These are phyloP conservation scores for Diacarnus erythraeanus DNA, from an alignment of 37 sponge, comb jelly and placozoan species.

Conservation along the genomic window DNA sequence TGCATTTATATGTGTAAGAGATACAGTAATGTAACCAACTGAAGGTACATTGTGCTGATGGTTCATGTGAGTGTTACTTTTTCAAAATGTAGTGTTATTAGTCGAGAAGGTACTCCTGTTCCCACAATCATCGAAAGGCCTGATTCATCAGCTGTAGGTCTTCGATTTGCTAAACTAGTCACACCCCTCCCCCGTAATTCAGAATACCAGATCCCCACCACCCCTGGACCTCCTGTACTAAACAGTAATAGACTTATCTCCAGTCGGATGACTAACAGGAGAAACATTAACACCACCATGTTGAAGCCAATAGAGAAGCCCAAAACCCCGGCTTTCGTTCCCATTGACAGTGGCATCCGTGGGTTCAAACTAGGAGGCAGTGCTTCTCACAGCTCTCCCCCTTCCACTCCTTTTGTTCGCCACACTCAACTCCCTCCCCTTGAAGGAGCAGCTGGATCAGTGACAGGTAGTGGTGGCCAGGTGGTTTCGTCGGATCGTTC, in stretches of 20 bases:
- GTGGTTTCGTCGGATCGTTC: not conserved
- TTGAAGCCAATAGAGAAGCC: constrained; percentile 64
- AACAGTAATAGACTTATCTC: constrained; percentile 27
- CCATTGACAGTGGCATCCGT: constrained; percentile 33
- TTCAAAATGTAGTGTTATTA: not conserved
- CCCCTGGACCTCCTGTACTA: not conserved
- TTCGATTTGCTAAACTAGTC: not conserved
- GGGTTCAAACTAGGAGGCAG: constrained; percentile 14
- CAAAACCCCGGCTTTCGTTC: constrained; percentile 51
- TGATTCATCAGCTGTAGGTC: constrained; percentile 21
- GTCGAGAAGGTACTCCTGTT: constrained; percentile 21
- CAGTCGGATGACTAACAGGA: constrained; percentile 19
- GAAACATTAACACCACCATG: constrained; percentile 11
- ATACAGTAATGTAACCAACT: too few species aligned
- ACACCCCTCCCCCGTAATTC: constrained; percentile 13
- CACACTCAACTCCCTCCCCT: constrained; percentile 47
- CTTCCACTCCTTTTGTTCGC: constrained; percentile 28
- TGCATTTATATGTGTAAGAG: too few species aligned
- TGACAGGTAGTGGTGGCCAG: not conserved
- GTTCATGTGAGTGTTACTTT: not conserved
- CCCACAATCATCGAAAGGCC: not conserved
- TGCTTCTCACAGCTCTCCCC: constrained; percentile 3
- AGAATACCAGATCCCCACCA: constrained; percentile 23
- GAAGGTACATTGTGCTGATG: too few species aligned
- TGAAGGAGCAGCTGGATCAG: not conserved